phyloP scores from a whole-genome alignment of 64 coral and sea anemone species.

The Exaiptasia diaphana region DNA sequence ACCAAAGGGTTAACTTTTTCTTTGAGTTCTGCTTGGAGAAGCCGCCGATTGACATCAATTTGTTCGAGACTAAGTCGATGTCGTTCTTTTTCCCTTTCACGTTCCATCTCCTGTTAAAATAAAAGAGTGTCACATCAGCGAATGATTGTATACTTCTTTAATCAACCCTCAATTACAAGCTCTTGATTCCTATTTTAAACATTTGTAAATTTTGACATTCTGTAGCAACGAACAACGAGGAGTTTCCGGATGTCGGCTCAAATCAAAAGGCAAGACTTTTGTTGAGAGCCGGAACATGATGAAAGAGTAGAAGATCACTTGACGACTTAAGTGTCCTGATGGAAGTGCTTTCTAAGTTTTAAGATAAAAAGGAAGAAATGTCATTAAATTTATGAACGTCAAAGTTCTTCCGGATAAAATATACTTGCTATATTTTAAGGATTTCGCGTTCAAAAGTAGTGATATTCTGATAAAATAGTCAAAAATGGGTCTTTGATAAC shows the following conservation, averaged over 20 bases:
- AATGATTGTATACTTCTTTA: neutral
- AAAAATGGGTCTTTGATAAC: too few relatives aligned
- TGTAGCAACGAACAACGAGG: neutral
- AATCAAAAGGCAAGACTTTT: conserved; percentile 2
- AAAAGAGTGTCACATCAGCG: neutral
- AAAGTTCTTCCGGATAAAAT: neutral
- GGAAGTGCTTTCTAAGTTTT: conserved; percentile 5
- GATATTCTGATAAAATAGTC: too few relatives aligned
- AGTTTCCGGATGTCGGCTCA: neutral
- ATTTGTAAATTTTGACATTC: neutral
- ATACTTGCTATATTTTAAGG: too few relatives aligned
- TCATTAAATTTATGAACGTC: conserved; percentile 4
- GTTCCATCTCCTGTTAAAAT: conserved; percentile 75
- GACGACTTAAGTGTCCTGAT: conserved; percentile 3
- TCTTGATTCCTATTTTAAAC: too few relatives aligned
- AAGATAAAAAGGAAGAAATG: neutral
- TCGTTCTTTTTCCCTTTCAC: conserved; percentile 77
- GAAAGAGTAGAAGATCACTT: neutral
- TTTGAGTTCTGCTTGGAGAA: conserved; percentile 85
- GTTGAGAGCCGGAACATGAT: neutral
- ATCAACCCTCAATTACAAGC: neutral
- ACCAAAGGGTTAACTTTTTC: conserved; percentile 90
- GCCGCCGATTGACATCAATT: conserved; percentile 76
- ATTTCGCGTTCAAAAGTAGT: too few relatives aligned
- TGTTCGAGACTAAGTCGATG: conserved; percentile 90